These are phyloP conservation scores for Stegophylla sp. DNA, from an alignment of 2,888 invertebrate genomes.

Conservation along the genomic window DNA sequence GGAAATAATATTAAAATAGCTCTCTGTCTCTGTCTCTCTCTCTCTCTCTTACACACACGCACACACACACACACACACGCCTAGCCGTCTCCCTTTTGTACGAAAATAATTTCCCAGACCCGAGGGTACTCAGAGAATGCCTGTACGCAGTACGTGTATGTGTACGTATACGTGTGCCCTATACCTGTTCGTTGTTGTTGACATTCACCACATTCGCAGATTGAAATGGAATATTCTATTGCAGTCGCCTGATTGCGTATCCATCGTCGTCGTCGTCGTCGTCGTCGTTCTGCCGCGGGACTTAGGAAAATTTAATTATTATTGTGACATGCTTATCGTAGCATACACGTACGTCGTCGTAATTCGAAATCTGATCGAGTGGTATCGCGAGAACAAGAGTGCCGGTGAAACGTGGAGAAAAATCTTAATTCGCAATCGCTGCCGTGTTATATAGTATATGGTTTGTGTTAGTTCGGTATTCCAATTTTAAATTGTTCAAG, in stretches of 20 bases:
- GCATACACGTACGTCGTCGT: neutral
- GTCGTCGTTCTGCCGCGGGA: too few relatives aligned
- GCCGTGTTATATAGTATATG: too few relatives aligned
- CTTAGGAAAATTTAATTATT: neutral
- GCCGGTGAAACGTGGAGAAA: too few relatives aligned
- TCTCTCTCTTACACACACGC: too few relatives aligned
- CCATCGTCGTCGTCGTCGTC: too few relatives aligned
- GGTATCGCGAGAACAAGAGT: too few relatives aligned
- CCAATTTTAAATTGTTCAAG: too few relatives aligned
- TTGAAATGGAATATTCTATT: neutral
- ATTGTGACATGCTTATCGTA: neutral
- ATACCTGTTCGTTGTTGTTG: neutral
- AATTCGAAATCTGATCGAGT: too few relatives aligned
- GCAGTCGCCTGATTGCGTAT: neutral
- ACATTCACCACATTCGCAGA: neutral
- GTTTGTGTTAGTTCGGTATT: too few relatives aligned
- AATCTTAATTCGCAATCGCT: too few relatives aligned
- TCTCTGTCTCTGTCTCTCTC: neutral
- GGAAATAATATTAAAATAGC: neutral
- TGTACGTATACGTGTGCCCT: too few relatives aligned
- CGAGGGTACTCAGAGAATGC: neutral
- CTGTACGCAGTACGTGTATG: neutral
- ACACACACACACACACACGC: too few relatives aligned
- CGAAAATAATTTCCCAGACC: neutral
- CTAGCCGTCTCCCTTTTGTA: neutral